phyloP scores from a whole-genome alignment of 1,140 invertebrate species.

The Drosophila ambigua region DNA sequence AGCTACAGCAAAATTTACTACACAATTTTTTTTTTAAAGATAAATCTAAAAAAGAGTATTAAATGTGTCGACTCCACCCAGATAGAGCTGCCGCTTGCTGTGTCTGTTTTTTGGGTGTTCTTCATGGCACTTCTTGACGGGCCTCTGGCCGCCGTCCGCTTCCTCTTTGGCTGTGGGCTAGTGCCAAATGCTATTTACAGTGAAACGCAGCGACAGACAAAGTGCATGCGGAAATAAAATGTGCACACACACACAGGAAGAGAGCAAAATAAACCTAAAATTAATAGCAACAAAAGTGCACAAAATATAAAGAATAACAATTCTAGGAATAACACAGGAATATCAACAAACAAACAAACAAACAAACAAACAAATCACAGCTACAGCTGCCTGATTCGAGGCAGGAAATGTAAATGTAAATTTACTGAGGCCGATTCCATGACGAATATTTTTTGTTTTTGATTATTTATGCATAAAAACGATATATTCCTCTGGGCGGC shows the following conservation, averaged over 20 bases:
- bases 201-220: constrained; percentile 30
- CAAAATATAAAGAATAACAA: constrained; percentile 26
- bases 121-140: constrained; percentile 60
- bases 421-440: constrained; percentile 48
- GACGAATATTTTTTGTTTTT: constrained; percentile 15
- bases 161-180: constrained; percentile 74
- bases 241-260: constrained; percentile 27
- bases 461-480: constrained; percentile 44
- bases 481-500: constrained; percentile 26
- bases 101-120: constrained; percentile 34
- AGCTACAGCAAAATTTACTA: too few relatives aligned
- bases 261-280: constrained; percentile 15
- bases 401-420: constrained; percentile 61
- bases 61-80: too few relatives aligned
- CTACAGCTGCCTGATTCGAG: constrained; percentile 26
- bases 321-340: constrained; percentile 4
- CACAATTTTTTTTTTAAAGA: too few relatives aligned
- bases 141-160: constrained; percentile 51
- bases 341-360: constrained; percentile 27
- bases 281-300: constrained; percentile 8
- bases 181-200: constrained; percentile 77
- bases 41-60: too few relatives aligned
- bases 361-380: constrained; percentile 14
- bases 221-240: constrained; percentile 74
- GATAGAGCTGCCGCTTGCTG: too few relatives aligned